Conservation (phyloP, 2,888 invertebrate genomes). For the Morpho deidamia region DNA sequence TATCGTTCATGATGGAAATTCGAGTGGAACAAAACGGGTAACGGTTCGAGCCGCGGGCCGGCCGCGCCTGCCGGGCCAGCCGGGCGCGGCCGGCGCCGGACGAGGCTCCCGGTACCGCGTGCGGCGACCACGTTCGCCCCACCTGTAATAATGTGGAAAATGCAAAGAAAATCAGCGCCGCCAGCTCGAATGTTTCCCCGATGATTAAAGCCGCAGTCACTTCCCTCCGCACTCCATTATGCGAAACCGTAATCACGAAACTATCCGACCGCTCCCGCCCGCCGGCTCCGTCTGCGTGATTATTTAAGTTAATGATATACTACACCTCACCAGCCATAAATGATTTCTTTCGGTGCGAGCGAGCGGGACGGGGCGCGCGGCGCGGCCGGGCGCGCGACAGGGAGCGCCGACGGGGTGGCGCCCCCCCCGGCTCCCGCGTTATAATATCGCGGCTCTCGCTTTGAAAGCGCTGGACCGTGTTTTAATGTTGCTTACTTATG, state of each 20-base stretch:
- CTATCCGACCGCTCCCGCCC: slow-evolving; percentile 40
- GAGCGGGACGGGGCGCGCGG: slow-evolving; percentile 31
- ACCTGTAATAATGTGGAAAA: slow-evolving; percentile 23
- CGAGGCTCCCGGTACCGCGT: slow-evolving; percentile 27
- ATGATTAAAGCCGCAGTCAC: slow-evolving; percentile 62
- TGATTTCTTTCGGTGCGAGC: slow-evolving; percentile 51
- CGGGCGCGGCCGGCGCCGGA: slow-evolving; percentile 18
- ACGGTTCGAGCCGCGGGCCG: background rate
- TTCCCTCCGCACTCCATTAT: slow-evolving; percentile 61
- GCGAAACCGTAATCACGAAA: slow-evolving; percentile 65
- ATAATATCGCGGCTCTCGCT: slow-evolving; percentile 39
- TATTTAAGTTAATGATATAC: slow-evolving; percentile 75
- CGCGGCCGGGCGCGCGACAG: slow-evolving; percentile 29
- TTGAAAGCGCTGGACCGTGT: slow-evolving; percentile 47
- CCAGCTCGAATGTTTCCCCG: slow-evolving; percentile 60
- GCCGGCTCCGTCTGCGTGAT: slow-evolving; percentile 49
- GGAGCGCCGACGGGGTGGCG: slow-evolving; percentile 40
- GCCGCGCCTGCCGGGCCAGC: slow-evolving; percentile 19
- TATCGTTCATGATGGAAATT: too few relatives aligned
- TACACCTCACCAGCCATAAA: slow-evolving; percentile 63
- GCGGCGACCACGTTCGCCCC: slow-evolving; percentile 22
- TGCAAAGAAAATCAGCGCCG: slow-evolving; percentile 39
- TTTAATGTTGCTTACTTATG: slow-evolving; percentile 62
- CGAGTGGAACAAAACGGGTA: too few relatives aligned
- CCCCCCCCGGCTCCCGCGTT: slow-evolving; percentile 48